Conservation (phyloP, 2,797 vertebrate genomes). For the Phrynocephalus vlangalii region DNA sequence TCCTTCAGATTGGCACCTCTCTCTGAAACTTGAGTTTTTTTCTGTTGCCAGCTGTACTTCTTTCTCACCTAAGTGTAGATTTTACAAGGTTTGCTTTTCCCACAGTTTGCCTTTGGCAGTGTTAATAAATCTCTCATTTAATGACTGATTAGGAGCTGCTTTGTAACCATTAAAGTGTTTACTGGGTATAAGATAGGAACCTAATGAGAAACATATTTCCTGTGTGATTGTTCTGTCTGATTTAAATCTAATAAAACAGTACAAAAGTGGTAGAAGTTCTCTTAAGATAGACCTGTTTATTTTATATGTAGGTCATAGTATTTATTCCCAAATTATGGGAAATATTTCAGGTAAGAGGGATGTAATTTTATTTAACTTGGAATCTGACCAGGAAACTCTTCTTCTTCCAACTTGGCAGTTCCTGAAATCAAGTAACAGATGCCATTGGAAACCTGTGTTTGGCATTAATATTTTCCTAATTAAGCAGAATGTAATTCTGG, state of each 20-base stretch:
- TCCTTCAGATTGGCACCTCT: slow-evolving; percentile 25
- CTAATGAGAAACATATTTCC: slow-evolving; percentile 12
- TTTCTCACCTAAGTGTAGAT: slow-evolving; percentile 53
- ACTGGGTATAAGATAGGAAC: slow-evolving; percentile 39
- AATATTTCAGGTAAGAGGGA: slow-evolving; percentile 59
- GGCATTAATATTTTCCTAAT: slow-evolving; percentile 42
- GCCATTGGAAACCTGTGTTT: slow-evolving; percentile 53
- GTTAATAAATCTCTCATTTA: slow-evolving; percentile 43
- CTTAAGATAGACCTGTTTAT: background rate
- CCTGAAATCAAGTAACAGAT: slow-evolving; percentile 60
- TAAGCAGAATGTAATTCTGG: slow-evolving; percentile 16
- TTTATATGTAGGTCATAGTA: background rate
- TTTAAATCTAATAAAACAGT: background rate
- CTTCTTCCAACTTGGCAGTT: slow-evolving; percentile 44
- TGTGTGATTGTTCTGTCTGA: background rate
- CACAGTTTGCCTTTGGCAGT: slow-evolving; percentile 48
- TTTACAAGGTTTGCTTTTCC: slow-evolving; percentile 69
- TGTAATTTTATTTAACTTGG: slow-evolving; percentile 47
- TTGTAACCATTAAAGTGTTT: slow-evolving; percentile 18
- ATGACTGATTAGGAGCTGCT: slow-evolving; percentile 56
- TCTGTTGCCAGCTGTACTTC: slow-evolving; percentile 42
- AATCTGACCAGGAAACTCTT: slow-evolving; percentile 48
- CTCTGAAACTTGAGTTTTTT: slow-evolving; percentile 38
- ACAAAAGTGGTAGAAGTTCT: background rate
- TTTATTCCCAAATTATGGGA: slow-evolving; percentile 35